These are phyloP conservation scores for Megaceryle torquata DNA, from an alignment of 2,113 vertebrate species.

Conservation along the genomic window DNA sequence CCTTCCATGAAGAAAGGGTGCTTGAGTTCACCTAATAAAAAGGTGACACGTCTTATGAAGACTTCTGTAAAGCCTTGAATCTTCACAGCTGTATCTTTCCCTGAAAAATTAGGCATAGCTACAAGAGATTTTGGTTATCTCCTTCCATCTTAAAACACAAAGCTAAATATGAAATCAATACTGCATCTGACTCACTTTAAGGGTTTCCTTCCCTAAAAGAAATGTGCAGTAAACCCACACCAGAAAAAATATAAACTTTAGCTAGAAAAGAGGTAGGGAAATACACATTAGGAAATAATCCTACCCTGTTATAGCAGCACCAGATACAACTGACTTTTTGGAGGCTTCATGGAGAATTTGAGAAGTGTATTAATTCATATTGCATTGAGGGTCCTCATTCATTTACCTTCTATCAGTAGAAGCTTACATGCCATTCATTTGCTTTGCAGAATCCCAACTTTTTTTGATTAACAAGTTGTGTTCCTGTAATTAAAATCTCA, in stretches of 20 bases:
- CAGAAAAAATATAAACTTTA: background rate
- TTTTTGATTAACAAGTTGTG: background rate
- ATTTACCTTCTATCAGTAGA: background rate
- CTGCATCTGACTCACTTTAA: background rate
- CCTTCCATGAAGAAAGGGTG: background rate
- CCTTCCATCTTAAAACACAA: background rate
- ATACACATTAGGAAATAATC: background rate
- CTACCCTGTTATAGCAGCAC: background rate
- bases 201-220: background rate
- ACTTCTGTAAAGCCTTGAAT: background rate
- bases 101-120: background rate
- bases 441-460: background rate
- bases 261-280: background rate
- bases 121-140: background rate
- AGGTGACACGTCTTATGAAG: background rate
- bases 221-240: background rate
- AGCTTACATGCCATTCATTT: fast-evolving
- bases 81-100: background rate
- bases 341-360: background rate
- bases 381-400: background rate
- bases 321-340: background rate
- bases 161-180: background rate
- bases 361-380: background rate
- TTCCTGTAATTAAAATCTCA: background rate
- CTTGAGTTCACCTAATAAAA: background rate